Conservation (phyloP, 2,113 vertebrate genomes). For the Xiphophorus hellerii region DNA sequence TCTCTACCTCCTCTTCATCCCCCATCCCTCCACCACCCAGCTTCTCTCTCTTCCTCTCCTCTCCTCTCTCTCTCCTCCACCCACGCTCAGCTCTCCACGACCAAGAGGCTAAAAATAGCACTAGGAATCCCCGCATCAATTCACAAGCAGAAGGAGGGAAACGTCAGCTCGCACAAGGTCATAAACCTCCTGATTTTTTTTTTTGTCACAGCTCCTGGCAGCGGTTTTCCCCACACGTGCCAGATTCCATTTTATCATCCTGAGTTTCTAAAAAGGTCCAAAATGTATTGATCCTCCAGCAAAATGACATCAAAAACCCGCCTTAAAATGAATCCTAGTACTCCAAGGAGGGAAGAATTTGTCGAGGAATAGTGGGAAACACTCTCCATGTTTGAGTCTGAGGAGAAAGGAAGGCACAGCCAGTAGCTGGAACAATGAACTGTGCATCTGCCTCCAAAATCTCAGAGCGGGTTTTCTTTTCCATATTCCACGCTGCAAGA, state of each 20-base stretch:
- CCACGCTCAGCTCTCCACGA: conserved; percentile 74
- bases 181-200: conserved; percentile 61
- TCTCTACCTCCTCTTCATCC: not conserved
- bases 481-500: conserved; percentile 43
- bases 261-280: conserved; percentile 41
- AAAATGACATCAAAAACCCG: conserved; percentile 53
- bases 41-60: conserved; percentile 2
- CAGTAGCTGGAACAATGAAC: conserved; percentile 53
- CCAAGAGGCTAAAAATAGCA: conserved; percentile 78
- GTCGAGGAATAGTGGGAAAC: not conserved
- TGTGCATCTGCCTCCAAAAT: conserved; percentile 47
- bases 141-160: conserved; percentile 52
- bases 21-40: conserved; percentile 17
- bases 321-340: conserved; percentile 29
- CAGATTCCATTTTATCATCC: conserved; percentile 39
- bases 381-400: not conserved
- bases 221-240: not conserved
- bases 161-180: conserved; percentile 75
- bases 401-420: conserved; percentile 40
- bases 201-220: conserved; percentile 52
- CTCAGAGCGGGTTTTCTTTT: conserved; percentile 40
- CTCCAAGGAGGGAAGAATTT: conserved; percentile 24
- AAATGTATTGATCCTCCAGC: conserved; percentile 38
- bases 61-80: conserved; percentile 64
- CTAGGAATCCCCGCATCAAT: conserved; percentile 82